A percentile compares a stretch with the other conserved stretches of the same genome.
phyloP scores from a whole-genome alignment of 1,140 invertebrate species.

The Triops cancriformis region DNA sequence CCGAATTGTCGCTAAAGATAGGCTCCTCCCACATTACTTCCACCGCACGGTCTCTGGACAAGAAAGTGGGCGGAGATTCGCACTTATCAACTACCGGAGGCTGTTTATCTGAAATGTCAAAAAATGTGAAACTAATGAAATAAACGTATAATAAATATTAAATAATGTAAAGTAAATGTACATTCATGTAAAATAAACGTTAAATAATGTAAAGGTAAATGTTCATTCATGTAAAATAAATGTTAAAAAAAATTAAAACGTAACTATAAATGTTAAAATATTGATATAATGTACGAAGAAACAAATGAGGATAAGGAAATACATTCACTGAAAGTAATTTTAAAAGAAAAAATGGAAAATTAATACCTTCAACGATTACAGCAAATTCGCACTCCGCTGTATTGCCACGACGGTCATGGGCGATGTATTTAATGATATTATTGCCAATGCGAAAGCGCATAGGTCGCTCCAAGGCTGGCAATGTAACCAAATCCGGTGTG shows the following conservation, averaged over 20 bases:
- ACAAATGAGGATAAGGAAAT: too few species aligned
- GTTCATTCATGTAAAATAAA: too few species aligned
- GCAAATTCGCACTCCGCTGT: slow-evolving; percentile 42
- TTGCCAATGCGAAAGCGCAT: slow-evolving; percentile 42
- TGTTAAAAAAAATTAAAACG: too few species aligned
- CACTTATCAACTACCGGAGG: slow-evolving; percentile 55
- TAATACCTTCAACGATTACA: slow-evolving; percentile 42
- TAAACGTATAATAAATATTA: too few species aligned
- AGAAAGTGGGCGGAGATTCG: slow-evolving; percentile 47
- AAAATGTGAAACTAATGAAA: slow-evolving; percentile 15
- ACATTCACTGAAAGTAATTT: too few species aligned
- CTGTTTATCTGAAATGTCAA: slow-evolving; percentile 45
- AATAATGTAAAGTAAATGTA: too few species aligned
- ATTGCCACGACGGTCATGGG: slow-evolving; percentile 42
- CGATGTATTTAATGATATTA: slow-evolving; percentile 41
- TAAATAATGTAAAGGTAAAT: too few species aligned
- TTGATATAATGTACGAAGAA: too few species aligned
- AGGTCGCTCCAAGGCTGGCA: slow-evolving; percentile 44
- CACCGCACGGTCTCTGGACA: slow-evolving; percentile 41
- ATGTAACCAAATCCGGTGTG: slow-evolving; percentile 42
- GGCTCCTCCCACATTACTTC: slow-evolving; percentile 55
- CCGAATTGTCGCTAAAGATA: slow-evolving; percentile 59
- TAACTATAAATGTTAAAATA: too few species aligned
- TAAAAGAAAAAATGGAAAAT: slow-evolving; percentile 18
- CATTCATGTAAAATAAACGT: too few species aligned